Conservation (phyloP, 1,140 invertebrate genomes). For the Ericerus pela region DNA sequence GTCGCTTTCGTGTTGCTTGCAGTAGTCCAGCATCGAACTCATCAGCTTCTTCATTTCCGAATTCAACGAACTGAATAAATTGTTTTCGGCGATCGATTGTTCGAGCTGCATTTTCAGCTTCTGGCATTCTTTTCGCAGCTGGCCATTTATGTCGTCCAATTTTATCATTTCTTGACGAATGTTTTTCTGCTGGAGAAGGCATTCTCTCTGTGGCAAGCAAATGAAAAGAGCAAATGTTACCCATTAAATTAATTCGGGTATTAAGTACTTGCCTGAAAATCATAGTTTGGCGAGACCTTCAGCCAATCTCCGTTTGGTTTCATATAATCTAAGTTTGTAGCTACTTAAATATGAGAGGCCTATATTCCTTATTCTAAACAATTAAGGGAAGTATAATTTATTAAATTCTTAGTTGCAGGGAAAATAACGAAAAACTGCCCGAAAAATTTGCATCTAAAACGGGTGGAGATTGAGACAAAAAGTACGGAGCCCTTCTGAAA, state of each 20-base stretch:
- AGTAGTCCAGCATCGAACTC: slow-evolving; percentile 91
- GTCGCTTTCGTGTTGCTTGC: slow-evolving; percentile 88
- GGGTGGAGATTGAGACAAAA: no score
- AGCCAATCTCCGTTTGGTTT: no score
- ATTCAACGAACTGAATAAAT: slow-evolving; percentile 94
- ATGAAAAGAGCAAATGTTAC: no score
- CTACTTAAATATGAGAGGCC: background rate
- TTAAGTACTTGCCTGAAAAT: no score
- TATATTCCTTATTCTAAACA: background rate
- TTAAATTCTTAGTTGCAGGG: no score
- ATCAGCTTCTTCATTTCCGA: slow-evolving; percentile 95
- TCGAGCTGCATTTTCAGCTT: slow-evolving; percentile 95
- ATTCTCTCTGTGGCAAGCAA: slow-evolving; percentile 58
- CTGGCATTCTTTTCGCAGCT: slow-evolving; percentile 78
- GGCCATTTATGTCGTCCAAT: slow-evolving; percentile 83
- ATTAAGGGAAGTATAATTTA: background rate
- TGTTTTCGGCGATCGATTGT: slow-evolving; percentile 92
- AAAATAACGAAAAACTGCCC: no score
- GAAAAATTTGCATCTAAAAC: no score
- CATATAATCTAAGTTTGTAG: no score
- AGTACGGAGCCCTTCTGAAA: no score
- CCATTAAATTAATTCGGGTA: no score
- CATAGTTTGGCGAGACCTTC: no score
- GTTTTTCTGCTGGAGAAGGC: slow-evolving; percentile 83
- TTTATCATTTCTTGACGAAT: slow-evolving; percentile 87